A percentile compares a stretch with the other conserved stretches of the same genome.
Conservation (phyloP, 2,888 invertebrate species). For the Adineta ricciae region DNA sequence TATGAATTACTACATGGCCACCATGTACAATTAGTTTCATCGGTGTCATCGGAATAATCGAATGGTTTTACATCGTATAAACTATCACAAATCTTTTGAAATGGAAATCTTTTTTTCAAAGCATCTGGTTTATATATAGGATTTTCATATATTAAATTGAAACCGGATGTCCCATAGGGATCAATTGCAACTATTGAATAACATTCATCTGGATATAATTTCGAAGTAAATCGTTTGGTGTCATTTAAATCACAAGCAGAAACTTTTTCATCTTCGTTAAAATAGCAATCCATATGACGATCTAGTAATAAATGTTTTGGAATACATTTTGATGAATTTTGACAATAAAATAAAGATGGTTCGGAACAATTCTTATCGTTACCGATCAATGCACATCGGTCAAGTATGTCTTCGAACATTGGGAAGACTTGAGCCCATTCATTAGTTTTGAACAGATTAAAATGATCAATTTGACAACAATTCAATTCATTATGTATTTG, state of each 20-base stretch:
- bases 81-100: background rate
- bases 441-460: background rate
- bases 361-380: background rate
- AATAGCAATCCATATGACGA: background rate
- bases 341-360: background rate
- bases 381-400: background rate
- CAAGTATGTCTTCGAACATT: too few species aligned
- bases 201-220: background rate
- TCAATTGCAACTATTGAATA: background rate
- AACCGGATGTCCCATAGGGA: background rate
- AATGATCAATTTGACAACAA: background rate
- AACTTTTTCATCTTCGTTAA: background rate
- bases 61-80: background rate
- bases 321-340: background rate
- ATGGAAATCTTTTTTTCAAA: background rate
- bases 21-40: background rate
- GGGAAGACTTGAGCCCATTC: fast-evolving
- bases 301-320: background rate
- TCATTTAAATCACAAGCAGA: background rate
- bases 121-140: background rate
- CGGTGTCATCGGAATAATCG: background rate
- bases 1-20: background rate
- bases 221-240: background rate
- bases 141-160: background rate
- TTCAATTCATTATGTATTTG: background rate